These are phyloP conservation scores for Caenorhabditis afra DNA, from an alignment of 2,888 invertebrate genomes.

Conservation along the genomic window DNA sequence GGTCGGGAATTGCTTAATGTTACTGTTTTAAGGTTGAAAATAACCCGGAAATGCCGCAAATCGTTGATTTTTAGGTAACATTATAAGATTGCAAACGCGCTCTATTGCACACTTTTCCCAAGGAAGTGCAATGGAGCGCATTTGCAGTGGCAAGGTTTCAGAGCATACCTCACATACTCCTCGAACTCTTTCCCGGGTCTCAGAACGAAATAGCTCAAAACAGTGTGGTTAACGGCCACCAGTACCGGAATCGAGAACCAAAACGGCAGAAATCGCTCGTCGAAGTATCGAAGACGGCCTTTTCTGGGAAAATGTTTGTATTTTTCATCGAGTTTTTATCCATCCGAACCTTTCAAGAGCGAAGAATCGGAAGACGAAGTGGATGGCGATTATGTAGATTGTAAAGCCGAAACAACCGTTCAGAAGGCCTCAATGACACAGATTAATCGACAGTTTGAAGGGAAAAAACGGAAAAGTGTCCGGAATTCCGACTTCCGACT, in stretches of 20 bases:
- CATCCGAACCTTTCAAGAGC: slow-evolving; percentile 30
- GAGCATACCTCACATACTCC: slow-evolving; percentile 14
- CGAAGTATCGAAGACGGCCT: slow-evolving; percentile 30
- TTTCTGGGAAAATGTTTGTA: slow-evolving; percentile 15
- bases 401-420: slow-evolving; percentile 13
- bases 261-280: neutral
- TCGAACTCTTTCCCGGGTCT: neutral
- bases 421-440: neutral
- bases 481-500: too few species aligned
- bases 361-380: slow-evolving; percentile 16
- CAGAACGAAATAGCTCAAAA: neutral
- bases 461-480: neutral
- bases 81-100: too few species aligned
- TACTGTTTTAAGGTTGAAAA: too few species aligned
- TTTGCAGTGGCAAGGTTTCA: too few species aligned
- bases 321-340: neutral
- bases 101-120: too few species aligned
- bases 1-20: too few species aligned
- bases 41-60: too few species aligned
- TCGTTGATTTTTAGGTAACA: too few species aligned
- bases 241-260: slow-evolving; percentile 22
- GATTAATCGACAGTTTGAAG: too few species aligned
- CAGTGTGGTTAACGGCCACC: neutral
- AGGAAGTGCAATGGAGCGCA: too few species aligned
- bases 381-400: slow-evolving; percentile 4